Conservation (phyloP, 2,113 vertebrate genomes). For the Proteles cristata region DNA sequence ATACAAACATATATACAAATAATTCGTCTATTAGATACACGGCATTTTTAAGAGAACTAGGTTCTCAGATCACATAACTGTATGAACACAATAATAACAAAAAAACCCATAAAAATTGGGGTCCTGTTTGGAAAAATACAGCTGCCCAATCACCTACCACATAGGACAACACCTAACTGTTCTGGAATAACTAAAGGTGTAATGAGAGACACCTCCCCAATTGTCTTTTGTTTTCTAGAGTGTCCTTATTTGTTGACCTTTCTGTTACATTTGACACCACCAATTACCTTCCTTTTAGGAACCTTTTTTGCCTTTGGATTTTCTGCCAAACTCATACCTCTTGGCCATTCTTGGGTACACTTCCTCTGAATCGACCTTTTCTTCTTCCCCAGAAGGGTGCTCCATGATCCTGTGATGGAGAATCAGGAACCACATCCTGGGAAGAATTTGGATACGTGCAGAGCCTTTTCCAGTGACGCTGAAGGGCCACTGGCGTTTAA, state of each 20-base stretch:
- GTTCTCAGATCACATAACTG: background rate
- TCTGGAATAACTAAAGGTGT: background rate
- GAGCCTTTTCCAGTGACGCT: background rate
- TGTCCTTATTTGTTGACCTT: background rate
- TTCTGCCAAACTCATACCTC: background rate
- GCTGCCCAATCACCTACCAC: background rate
- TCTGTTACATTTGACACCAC: background rate
- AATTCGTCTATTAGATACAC: background rate
- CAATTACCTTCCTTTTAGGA: background rate
- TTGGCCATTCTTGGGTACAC: background rate
- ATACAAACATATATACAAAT: background rate
- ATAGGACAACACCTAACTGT: background rate
- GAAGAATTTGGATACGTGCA: background rate
- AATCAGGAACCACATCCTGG: too few species aligned
- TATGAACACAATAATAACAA: background rate
- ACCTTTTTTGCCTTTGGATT: background rate
- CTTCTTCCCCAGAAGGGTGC: background rate
- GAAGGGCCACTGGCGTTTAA: background rate
- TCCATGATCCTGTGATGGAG: background rate
- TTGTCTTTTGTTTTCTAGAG: background rate
- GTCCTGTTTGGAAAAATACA: background rate
- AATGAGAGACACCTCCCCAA: background rate
- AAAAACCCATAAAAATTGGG: background rate
- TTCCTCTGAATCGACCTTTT: background rate
- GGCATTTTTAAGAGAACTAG: background rate